Evolutionary conservation across 2,888 invertebrate genomes (phyloP), one percentile per base, ranked within the genome.

Genomic region (Tachina fera): DNA sequence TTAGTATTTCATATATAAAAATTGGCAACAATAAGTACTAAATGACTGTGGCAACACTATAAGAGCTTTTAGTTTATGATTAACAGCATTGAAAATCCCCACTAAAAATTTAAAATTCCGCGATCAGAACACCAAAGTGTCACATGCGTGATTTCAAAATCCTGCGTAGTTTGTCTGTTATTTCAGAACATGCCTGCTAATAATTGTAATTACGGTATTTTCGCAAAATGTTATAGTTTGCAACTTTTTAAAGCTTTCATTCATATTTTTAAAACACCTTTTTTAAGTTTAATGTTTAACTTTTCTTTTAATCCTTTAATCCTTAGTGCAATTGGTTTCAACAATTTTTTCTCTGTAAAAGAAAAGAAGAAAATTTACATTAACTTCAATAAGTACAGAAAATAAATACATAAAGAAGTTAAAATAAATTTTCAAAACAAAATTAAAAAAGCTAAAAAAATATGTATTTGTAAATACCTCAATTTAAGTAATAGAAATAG

Each of bases 311-410:
- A 31, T 51, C 70, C 67, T 60, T 49, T 68, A 16, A 47, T 53
- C 41, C 61, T 67, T 77, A 81, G 80, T 84, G 84, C 84, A 84
- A 84, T 84, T 84, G 84, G 84, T 80, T 68, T 76, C 47, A 67
- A 56, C 39, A 77, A 53, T 39, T 43, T 71, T 31, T 56, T 49
- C 14, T 10, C 22, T 9, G 43, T 43, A 47, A 41, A 70, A 41
- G 41, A 71, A 11, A 47, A 61, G 16, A 60, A 14, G 1, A 60
- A 41, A 60, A 43, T 22, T 41, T 16, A 49, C 16, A n/a, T 71
- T 19, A 47, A 49, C 58, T 58, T 75, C 49, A 47, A 43, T 1
- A 19, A 45, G 47, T 0, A 14, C 45, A 39, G 16, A 31, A 19
- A 31, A 39, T 9, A 22, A 68, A 22, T 31, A 41, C 3, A 22